Conservation (phyloP, 2,797 vertebrate genomes). For the Chiloscyllium punctatum region DNA sequence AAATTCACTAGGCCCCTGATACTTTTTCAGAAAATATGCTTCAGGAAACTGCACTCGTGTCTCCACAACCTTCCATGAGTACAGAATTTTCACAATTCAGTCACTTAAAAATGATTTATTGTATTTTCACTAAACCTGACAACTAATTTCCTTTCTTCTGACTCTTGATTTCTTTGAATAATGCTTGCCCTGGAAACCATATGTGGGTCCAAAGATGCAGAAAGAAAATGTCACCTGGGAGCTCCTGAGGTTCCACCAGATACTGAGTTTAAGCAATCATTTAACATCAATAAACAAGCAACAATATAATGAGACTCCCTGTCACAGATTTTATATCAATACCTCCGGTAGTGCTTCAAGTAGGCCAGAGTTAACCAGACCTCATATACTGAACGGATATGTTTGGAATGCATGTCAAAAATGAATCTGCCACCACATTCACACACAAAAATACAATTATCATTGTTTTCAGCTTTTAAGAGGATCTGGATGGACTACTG, state of each 20-base stretch:
- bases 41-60: neutral
- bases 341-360: neutral
- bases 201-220: neutral
- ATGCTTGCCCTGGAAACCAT: neutral
- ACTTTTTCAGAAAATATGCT: neutral
- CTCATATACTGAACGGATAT: neutral
- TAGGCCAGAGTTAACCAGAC: neutral
- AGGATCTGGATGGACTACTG: constrained; percentile 14
- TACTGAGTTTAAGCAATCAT: neutral
- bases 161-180: neutral
- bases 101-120: constrained; percentile 32
- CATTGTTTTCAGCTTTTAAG: neutral
- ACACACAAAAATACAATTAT: too few relatives aligned
- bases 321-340: neutral
- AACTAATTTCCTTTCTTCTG: constrained; percentile 24
- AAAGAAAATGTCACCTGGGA: constrained; percentile 9
- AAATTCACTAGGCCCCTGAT: neutral
- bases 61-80: neutral
- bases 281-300: neutral
- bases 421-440: neutral
- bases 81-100: constrained; percentile 20
- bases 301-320: neutral
- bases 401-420: neutral
- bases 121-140: constrained; percentile 18
- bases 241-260: neutral